Evolutionary conservation across 2,797 vertebrate genomes (phyloP).

Genomic region (Sylvia borin): DNA sequence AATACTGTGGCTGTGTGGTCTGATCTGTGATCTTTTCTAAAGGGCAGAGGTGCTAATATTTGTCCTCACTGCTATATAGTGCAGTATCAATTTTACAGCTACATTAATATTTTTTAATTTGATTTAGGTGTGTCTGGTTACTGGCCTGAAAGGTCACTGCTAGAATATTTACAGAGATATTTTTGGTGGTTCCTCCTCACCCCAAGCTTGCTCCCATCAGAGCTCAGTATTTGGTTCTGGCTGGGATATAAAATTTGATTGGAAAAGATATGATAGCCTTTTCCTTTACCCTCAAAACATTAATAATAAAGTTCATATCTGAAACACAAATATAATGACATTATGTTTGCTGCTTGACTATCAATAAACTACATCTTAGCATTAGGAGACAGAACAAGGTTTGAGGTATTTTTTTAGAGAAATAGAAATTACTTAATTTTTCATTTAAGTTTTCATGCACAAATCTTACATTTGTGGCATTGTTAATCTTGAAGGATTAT

Average conservation of each 20-base stretch:
- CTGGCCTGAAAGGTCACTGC: slow-evolving; percentile 14
- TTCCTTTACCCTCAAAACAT: not conserved
- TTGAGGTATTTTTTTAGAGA: not conserved
- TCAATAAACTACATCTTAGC: not conserved
- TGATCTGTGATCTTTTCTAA: not conserved
- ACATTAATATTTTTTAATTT: not conserved
- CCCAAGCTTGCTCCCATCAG: not conserved
- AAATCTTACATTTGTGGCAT: not conserved
- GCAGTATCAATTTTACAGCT: not conserved
- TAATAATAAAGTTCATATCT: not conserved
- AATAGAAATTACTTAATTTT: slow-evolving; percentile 16
- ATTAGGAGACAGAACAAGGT: not conserved
- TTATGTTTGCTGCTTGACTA: not conserved
- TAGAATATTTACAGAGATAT: not conserved
- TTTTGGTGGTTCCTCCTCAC: not conserved
- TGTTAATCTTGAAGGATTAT: not conserved
- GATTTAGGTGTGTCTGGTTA: not conserved
- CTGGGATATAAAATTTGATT: not conserved
- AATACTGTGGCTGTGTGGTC: not conserved
- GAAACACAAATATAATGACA: not conserved
- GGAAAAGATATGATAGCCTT: not conserved
- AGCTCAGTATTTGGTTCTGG: not conserved
- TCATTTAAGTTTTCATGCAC: not conserved
- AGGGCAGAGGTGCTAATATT: not conserved
- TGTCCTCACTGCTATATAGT: not conserved